These are phyloP conservation scores for Grammomys dolichurus DNA, from an alignment of 2,113 vertebrate species.

Conservation along the genomic window DNA sequence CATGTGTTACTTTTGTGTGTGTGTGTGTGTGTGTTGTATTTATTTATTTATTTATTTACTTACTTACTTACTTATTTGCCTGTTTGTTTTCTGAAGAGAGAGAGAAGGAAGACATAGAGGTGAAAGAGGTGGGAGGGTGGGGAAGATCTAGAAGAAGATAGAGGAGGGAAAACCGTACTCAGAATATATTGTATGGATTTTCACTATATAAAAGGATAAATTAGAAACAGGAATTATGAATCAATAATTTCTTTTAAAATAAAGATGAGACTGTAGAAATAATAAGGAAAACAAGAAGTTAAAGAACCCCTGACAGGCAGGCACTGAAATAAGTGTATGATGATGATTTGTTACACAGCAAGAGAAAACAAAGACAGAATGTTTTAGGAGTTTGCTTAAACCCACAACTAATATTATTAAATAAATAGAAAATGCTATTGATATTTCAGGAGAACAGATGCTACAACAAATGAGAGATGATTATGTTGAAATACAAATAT, in stretches of 20 bases:
- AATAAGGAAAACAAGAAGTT: not conserved
- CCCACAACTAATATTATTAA: not conserved
- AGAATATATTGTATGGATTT: not conserved
- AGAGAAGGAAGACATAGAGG: not conserved
- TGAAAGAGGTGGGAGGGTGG: not conserved
- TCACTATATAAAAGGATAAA: not conserved
- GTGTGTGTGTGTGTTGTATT: not conserved
- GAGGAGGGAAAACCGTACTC: not conserved
- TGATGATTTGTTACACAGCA: not conserved
- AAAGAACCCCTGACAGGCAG: too few relatives aligned
- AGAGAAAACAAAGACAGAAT: not conserved
- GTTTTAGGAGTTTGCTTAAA: not conserved
- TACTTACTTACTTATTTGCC: not conserved
- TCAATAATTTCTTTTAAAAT: not conserved
- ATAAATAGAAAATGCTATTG: not conserved
- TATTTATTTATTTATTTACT: not conserved
- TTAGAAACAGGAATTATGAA: not conserved
- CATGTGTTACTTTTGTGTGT: not conserved
- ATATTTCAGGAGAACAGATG: not conserved
- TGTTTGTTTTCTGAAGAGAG: not conserved
- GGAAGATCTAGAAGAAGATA: not conserved
- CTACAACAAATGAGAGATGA: not conserved
- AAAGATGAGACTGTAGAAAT: not conserved
- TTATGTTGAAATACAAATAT: slow-evolving; percentile 33
- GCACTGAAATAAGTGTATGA: not conserved